Evolutionary conservation across 2,797 vertebrate species (phyloP).

Genomic region (Falco berigora): DNA sequence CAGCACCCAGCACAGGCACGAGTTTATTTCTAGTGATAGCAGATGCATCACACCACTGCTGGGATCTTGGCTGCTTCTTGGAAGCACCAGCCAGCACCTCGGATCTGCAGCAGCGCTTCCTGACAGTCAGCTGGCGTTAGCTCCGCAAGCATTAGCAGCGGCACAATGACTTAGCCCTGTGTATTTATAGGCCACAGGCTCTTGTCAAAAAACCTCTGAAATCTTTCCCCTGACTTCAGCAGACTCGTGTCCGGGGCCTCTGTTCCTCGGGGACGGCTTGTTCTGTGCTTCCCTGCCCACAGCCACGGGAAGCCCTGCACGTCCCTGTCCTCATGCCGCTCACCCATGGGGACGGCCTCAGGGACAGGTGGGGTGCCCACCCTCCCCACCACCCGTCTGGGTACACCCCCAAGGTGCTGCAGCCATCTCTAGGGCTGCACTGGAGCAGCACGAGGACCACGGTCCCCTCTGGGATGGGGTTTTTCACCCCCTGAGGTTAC

Average conservation of each 20-base stretch:
- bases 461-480: neutral
- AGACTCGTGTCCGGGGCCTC: neutral
- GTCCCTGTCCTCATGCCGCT: neutral
- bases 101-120: rapidly evolving
- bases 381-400: neutral
- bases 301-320: neutral
- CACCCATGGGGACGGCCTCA: neutral
- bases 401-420: neutral
- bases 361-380: neutral
- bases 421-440: neutral
- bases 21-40: neutral
- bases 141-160: neutral
- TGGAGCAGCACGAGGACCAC: neutral
- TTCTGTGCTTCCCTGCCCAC: neutral
- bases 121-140: neutral
- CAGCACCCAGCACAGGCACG: neutral
- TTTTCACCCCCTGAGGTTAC: neutral
- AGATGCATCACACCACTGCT: neutral
- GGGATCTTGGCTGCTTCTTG: neutral
- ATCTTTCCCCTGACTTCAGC: neutral
- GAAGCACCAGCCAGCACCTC: neutral
- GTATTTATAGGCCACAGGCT: neutral
- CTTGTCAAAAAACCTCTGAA: neutral
- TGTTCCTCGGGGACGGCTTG: neutral
- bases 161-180: neutral